phyloP scores from a whole-genome alignment of 2,113 vertebrate species.

The Megaceryle maxima region DNA sequence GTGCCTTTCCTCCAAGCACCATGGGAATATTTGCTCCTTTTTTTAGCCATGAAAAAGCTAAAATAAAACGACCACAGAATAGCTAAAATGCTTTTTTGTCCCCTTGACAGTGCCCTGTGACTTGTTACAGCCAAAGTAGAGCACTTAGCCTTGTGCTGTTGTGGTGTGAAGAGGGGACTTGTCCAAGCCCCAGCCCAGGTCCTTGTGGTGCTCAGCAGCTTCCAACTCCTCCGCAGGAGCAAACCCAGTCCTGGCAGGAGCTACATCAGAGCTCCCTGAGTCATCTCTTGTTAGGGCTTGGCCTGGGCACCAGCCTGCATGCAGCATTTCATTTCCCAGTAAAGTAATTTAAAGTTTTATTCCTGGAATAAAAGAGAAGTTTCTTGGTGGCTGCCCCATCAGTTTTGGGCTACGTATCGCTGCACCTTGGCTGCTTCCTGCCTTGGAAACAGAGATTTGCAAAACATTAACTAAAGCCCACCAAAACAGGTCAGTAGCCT shows the following conservation, averaged over 20 bases:
- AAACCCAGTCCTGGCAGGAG: neutral
- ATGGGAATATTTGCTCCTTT: accelerated
- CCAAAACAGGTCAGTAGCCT: neutral
- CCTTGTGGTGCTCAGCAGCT: neutral
- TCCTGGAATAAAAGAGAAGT: neutral
- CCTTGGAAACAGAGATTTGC: neutral
- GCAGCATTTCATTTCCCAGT: neutral
- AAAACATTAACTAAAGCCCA: constrained; percentile 20
- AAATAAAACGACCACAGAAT: neutral
- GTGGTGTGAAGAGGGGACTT: neutral
- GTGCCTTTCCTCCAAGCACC: neutral
- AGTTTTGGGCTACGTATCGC: accelerated
- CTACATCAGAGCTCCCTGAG: neutral
- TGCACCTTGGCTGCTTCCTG: neutral
- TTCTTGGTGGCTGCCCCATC: neutral
- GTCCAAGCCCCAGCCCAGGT: neutral
- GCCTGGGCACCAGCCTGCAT: neutral
- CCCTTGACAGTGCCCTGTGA: neutral
- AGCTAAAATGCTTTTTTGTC: neutral
- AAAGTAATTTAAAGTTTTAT: neutral
- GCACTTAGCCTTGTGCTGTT: neutral
- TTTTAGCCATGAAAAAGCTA: neutral
- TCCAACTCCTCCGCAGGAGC: accelerated
- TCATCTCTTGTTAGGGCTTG: neutral
- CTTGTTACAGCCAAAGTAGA: neutral